A percentile compares a stretch with the other conserved stretches of the same genome.
Evolutionary conservation across 2,797 vertebrate species (phyloP).

Genomic region (Novumbra hubbsi): DNA sequence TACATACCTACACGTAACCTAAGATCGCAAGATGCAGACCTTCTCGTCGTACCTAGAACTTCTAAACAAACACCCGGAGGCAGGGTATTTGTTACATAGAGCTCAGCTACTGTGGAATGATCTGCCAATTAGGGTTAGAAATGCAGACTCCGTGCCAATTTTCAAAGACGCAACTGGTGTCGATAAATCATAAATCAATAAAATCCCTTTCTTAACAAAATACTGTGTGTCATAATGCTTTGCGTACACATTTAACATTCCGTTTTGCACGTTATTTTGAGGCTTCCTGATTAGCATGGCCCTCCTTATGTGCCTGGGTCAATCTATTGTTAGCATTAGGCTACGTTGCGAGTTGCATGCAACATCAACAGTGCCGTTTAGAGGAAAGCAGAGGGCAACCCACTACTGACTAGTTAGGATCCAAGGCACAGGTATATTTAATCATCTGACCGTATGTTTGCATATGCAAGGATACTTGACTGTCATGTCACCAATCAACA

Average conservation of each 20-base stretch:
- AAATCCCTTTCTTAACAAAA: no score
- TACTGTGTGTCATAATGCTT: not conserved
- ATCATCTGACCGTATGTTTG: constrained; percentile 30
- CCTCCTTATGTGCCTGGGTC: no score
- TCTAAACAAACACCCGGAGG: no score
- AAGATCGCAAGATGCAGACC: no score
- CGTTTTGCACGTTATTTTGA: not conserved
- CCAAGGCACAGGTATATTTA: constrained; percentile 20
- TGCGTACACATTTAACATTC: not conserved
- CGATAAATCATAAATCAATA: not conserved
- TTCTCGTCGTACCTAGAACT: no score
- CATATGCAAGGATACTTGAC: constrained; percentile 23
- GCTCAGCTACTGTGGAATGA: no score
- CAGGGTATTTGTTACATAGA: no score
- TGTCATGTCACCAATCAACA: not conserved
- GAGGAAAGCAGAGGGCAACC: constrained; percentile 9
- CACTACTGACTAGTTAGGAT: constrained; percentile 9
- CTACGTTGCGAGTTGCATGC: not conserved
- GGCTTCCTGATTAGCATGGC: no score
- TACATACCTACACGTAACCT: no score
- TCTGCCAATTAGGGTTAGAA: no score
- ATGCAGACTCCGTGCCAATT: not conserved
- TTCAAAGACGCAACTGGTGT: not conserved
- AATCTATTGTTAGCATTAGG: no score
- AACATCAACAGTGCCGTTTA: not conserved